phyloP scores from a whole-genome alignment of 2,797 vertebrate species.

The Adrianichthys oophorus region DNA sequence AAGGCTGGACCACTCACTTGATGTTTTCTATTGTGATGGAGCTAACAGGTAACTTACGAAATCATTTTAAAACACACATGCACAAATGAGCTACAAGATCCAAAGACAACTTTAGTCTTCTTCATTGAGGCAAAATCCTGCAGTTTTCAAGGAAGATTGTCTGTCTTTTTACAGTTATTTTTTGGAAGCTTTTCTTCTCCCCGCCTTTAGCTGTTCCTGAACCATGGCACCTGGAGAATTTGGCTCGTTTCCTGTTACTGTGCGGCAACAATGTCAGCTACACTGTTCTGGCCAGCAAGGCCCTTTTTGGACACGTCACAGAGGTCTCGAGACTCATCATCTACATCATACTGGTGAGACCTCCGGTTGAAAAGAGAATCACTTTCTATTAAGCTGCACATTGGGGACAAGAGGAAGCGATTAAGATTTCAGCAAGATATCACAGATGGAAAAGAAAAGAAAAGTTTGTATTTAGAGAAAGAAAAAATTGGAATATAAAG shows the following conservation, averaged over 20 bases:
- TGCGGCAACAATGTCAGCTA: constrained; percentile 87
- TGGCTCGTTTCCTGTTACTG: constrained; percentile 86
- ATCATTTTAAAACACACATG: constrained; percentile 2
- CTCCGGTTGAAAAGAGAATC: too few relatives aligned
- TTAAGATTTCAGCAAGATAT: too few relatives aligned
- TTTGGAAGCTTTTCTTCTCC: not conserved
- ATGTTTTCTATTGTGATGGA: constrained; percentile 86
- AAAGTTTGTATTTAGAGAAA: too few relatives aligned
- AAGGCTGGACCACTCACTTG: constrained; percentile 81
- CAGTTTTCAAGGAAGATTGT: not conserved
- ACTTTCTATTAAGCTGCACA: too few relatives aligned
- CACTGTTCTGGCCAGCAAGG: constrained; percentile 85
- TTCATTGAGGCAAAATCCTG: not conserved
- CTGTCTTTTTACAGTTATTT: not conserved
- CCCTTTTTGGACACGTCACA: constrained; percentile 75
- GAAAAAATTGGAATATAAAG: too few relatives aligned
- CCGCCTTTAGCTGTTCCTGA: constrained; percentile 79
- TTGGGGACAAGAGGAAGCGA: too few relatives aligned
- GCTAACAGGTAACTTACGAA: constrained; percentile 79
- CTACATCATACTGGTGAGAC: constrained; percentile 86
- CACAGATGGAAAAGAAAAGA: too few relatives aligned
- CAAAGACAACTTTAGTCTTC: not conserved
- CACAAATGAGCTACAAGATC: not conserved
- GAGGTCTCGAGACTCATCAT: constrained; percentile 84
- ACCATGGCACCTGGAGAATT: constrained; percentile 88